phyloP scores from a whole-genome alignment of 2,113 vertebrate species.

The Tautogolabrus adspersus region DNA sequence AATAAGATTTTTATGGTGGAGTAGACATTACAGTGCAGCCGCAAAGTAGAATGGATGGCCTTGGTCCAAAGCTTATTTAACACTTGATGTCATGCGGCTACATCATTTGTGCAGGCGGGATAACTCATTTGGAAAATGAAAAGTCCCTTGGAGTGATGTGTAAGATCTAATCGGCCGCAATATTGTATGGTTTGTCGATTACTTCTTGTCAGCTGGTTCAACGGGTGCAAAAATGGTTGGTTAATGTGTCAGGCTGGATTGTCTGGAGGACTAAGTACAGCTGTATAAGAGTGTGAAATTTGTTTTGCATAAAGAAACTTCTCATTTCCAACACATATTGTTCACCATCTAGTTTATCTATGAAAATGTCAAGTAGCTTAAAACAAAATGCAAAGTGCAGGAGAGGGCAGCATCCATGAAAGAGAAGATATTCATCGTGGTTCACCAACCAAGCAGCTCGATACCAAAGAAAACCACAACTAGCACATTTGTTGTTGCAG shows the following conservation, averaged over 20 bases:
- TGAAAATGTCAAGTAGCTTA: slow-evolving; percentile 16
- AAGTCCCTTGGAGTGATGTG: slow-evolving; percentile 75
- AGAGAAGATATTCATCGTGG: slow-evolving; percentile 31
- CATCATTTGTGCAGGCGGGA: slow-evolving; percentile 78
- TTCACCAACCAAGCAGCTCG: not conserved
- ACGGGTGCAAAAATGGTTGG: slow-evolving; percentile 45
- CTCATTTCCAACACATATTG: slow-evolving; percentile 50
- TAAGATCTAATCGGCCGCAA: slow-evolving; percentile 70
- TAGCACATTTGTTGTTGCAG: slow-evolving; percentile 56
- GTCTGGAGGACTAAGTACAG: slow-evolving; percentile 33
- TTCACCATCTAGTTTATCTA: slow-evolving; percentile 8
- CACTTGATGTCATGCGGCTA: slow-evolving; percentile 81
- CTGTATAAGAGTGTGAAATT: slow-evolving; percentile 26
- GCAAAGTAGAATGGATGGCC: slow-evolving; percentile 82
- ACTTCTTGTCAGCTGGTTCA: slow-evolving; percentile 63
- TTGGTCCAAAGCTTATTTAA: slow-evolving; percentile 81
- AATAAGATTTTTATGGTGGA: slow-evolving; percentile 80
- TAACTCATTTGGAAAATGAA: slow-evolving; percentile 85
- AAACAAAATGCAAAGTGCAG: slow-evolving; percentile 18
- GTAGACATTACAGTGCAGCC: slow-evolving; percentile 68
- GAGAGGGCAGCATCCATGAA: not conserved
- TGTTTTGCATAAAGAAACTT: slow-evolving; percentile 44
- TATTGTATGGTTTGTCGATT: slow-evolving; percentile 65
- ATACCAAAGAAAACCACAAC: not conserved
- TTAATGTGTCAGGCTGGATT: slow-evolving; percentile 59